Base-by-base conservation (phyloP, 2,797 vertebrate genomes). In the Hafferia zeledoni region DNA sequence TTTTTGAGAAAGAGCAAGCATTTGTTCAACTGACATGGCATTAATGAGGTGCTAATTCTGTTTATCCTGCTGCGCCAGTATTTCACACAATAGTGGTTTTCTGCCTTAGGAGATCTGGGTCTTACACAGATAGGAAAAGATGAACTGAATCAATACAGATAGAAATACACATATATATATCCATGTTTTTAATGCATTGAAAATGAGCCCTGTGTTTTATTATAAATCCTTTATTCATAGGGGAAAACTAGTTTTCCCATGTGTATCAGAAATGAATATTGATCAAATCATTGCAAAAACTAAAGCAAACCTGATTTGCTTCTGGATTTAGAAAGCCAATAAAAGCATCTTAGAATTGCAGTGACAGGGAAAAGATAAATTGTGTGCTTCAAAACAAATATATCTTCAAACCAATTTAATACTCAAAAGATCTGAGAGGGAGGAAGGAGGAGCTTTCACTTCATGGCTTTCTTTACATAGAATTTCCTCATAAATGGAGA, bases 31-130 rank as follows among this genome's bases (percentile, higher is more conserved):
- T 85, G 89, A 67, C 47, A 77, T 72, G 77, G 71, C 79, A 83
- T 89, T 90, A 93, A 93, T 59, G 55, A 93, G 47, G 85, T 83
- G 65, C 65, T 93, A 94, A 91, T 90, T 94, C 83, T 59, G 59
- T 60, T 65, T 65, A 56, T 50, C 89, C 91, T 61, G 71, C 80
- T 81, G 72, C 1, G 14, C 46, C 69, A 71, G 18, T 53, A 55
- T 83, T 78, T 72, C 75, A 71, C 63, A 69, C 43, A 41, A 27
- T 9, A 46, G 11, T 76, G 64, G 25, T 81, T 65, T 95, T 71
- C 56, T 83, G 57, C 43, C 79, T 81, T 83, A 24, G 33, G 69
- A 80, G 39, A 71, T 46, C 25, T 68, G 24, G 8, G 49, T 75
- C 49, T 83, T 61, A 49, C 6, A 60, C 17, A 70, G 57, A 68